phyloP scores from a whole-genome alignment of 2,888 invertebrate species.

The Apotomis betuletana region DNA sequence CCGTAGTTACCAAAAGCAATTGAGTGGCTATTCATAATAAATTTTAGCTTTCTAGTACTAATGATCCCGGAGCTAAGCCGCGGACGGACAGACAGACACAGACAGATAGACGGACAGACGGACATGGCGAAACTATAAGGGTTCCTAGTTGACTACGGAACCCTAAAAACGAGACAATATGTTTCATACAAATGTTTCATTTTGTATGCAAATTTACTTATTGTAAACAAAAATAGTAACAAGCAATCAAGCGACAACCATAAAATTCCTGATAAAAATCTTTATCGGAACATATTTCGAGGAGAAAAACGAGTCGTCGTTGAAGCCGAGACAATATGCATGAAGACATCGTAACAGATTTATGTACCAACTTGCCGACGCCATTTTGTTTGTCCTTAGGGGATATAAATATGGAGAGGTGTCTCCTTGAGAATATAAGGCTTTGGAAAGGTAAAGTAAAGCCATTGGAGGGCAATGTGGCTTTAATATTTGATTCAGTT shows the following conservation, averaged over 20 bases:
- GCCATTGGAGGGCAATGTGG: background rate
- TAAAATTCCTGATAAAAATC: background rate
- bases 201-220: too few relatives aligned
- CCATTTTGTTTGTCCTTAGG: constrained; percentile 10
- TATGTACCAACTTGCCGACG: constrained; percentile 14
- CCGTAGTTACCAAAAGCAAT: too few relatives aligned
- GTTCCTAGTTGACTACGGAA: too few relatives aligned
- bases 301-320: background rate
- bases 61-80: too few relatives aligned
- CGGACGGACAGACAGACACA: too few relatives aligned
- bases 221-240: too few relatives aligned
- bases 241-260: background rate
- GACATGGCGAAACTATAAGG: too few relatives aligned
- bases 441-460: background rate
- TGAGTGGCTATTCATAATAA: too few relatives aligned
- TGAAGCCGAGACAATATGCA: constrained; percentile 14
- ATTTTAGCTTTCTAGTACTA: too few relatives aligned
- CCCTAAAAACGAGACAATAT: too few relatives aligned
- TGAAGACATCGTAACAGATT: constrained; percentile 17
- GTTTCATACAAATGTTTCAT: too few relatives aligned
- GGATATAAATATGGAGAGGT: constrained; percentile 9
- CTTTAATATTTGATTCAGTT: background rate
- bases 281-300: background rate
- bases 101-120: too few relatives aligned
- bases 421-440: background rate